Conservation (phyloP, 2,797 vertebrate species). For the Epinephelus awoara region DNA sequence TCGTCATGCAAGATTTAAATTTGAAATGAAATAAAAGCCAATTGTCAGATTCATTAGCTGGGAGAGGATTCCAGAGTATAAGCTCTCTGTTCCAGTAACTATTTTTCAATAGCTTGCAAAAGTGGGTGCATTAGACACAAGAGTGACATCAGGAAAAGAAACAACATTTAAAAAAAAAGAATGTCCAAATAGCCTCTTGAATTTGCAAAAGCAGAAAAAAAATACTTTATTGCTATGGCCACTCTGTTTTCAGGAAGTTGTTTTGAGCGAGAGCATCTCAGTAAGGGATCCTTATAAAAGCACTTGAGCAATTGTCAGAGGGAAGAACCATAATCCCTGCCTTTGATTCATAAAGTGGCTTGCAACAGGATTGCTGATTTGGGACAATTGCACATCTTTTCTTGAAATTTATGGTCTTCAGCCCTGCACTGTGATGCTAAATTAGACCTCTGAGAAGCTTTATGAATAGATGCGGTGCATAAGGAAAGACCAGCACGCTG, state of each 20-base stretch:
- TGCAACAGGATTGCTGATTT: constrained; percentile 49
- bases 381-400: constrained; percentile 54
- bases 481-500: constrained; percentile 12
- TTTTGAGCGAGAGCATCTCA: constrained; percentile 38
- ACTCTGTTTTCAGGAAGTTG: constrained; percentile 41
- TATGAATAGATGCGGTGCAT: constrained; percentile 47
- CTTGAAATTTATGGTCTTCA: constrained; percentile 54
- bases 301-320: constrained; percentile 31
- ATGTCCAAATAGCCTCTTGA: constrained; percentile 46
- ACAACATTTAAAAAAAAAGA: constrained; percentile 23
- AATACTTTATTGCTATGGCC: constrained; percentile 18
- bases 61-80: constrained; percentile 32
- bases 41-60: constrained; percentile 53
- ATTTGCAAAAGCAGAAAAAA: constrained; percentile 29
- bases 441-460: constrained; percentile 55
- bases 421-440: constrained; percentile 38
- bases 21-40: constrained; percentile 54
- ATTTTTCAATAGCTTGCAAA: constrained; percentile 27
- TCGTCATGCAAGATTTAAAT: constrained; percentile 46
- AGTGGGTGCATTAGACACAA: constrained; percentile 24
- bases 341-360: constrained; percentile 64
- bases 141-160: constrained; percentile 36
- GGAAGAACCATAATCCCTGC: constrained; percentile 38
- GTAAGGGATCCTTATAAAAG: constrained; percentile 37
- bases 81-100: constrained; percentile 31